Percentiles rank a stretch among this genome's conserved stretches.
phyloP scores from a whole-genome alignment of 2,113 vertebrate genomes.

The Ptyas mucosa region DNA sequence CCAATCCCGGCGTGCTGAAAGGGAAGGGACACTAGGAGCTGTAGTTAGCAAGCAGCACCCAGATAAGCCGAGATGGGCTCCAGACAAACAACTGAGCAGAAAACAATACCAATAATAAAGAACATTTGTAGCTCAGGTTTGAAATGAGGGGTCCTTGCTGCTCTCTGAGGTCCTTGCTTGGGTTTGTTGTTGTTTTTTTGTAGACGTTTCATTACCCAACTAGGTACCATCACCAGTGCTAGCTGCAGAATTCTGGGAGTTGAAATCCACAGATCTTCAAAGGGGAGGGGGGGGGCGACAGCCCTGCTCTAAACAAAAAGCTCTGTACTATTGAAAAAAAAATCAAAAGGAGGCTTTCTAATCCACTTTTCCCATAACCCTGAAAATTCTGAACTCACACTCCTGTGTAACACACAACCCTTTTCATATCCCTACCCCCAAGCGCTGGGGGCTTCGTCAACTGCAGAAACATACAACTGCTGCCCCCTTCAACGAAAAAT shows the following conservation, averaged over 20 bases:
- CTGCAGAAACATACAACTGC: not conserved
- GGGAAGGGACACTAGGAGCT: not conserved
- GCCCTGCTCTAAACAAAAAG: not conserved
- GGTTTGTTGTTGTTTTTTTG: not conserved
- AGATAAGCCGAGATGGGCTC: not conserved
- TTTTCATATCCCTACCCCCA: not conserved
- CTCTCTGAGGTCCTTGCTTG: not conserved
- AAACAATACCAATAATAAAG: not conserved
- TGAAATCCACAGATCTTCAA: not conserved
- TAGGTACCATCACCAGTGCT: not conserved
- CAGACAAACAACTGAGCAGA: not conserved
- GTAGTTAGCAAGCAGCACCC: not conserved
- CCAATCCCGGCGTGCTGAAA: not conserved
- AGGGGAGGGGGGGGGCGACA: accelerated
- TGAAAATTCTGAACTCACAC: not conserved
- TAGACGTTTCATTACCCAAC: not conserved
- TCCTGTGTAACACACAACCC: not conserved
- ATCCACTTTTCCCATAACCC: not conserved
- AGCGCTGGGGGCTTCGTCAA: not conserved
- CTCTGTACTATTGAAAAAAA: not conserved
- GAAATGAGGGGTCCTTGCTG: not conserved
- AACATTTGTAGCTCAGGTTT: not conserved
- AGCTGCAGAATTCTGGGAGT: not conserved
- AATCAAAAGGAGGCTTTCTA: not conserved
- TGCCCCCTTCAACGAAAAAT: not conserved